Percentiles rank a stretch among this genome's conserved stretches.
phyloP scores from a whole-genome alignment of 1,140 invertebrate species.

The Cydia strobilella region DNA sequence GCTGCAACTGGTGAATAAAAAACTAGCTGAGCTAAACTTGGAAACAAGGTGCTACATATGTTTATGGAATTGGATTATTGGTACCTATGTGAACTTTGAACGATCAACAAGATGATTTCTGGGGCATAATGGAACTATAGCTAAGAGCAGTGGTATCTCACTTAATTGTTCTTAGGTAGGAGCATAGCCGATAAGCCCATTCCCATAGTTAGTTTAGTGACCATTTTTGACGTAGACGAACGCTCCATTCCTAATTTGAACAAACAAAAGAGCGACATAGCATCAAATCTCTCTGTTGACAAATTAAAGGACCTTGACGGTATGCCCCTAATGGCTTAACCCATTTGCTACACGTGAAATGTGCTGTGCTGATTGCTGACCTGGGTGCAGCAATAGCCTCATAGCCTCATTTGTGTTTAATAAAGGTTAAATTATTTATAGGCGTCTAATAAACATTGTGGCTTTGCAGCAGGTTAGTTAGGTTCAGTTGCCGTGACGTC shows the following conservation, averaged over 20 bases:
- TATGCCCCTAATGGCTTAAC: conserved; percentile 8
- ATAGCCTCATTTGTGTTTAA: conserved; percentile 37
- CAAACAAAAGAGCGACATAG: conserved; percentile 1
- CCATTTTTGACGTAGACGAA: conserved; percentile 1
- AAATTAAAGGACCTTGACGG: neutral
- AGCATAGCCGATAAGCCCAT: too few relatives aligned
- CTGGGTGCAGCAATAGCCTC: conserved; percentile 34
- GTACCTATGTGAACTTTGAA: neutral
- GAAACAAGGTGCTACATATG: neutral
- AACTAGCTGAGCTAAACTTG: neutral
- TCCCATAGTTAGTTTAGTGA: neutral
- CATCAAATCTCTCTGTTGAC: neutral
- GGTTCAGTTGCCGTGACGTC: conserved; percentile 36
- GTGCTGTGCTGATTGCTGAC: conserved; percentile 6
- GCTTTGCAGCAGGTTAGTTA: conserved; percentile 11
- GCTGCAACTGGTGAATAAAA: conserved; percentile 1
- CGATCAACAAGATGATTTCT: too few relatives aligned
- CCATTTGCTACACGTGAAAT: conserved; percentile 19
- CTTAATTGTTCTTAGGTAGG: too few relatives aligned
- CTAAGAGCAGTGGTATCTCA: too few relatives aligned
- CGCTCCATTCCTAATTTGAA: neutral
- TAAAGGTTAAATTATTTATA: conserved; percentile 32
- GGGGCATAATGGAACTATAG: too few relatives aligned
- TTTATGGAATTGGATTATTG: neutral
- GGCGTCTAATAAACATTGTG: conserved; percentile 13